Base-by-base conservation (phyloP, 2,888 invertebrate genomes). In the Venustoraphidia nigricollis region DNA sequence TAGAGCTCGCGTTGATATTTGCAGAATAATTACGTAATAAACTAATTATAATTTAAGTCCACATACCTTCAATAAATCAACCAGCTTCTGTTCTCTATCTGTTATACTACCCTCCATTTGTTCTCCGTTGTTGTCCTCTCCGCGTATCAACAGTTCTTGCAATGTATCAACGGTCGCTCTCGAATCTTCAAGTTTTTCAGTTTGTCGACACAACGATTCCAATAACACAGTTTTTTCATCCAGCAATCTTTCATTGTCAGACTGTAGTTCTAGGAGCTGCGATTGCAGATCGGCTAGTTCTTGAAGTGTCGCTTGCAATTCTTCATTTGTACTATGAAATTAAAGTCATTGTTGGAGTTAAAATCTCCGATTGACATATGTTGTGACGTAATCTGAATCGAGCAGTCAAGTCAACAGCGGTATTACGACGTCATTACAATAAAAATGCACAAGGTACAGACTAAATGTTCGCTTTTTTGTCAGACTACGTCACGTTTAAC, bases 241-340 rank as follows among this genome's bases (percentile, higher is more conserved):
- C 8, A 81, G 77, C 36, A 94, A 72, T 49, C 87, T 76, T 58
- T 90, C 88, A 66, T 92, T 92, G 63, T 92, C 91, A 5, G 83
- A 77, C 63, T 90, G 90, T 3, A 92, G 75, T 61, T 92, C 91
- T 14, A 81, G 82, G 53, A 93, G 71, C 66, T 90, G 89, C 8
- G 84, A 76, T 67, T 94, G 92, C 38, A 94, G 70, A 65, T 94
- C 93, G 9, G 90, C 84, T 52, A 93, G 69, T 68, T 95, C 94
- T 57, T 93, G 93, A 43, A 95, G 71, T 0, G 94, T 95, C 1
- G 94, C 94, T 68, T 94, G 93, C 6, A 92, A 71, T 66, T 92
- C 92, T 66, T 92, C 91, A 62, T 87, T 89, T 50, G 91, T 92
- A 53, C 90, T 90, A 64, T 62, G 75, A 41, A 46, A 44, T 36